These are phyloP conservation scores for Tolypeutes matacus DNA, from an alignment of 2,797 vertebrate species.

Conservation along the genomic window DNA sequence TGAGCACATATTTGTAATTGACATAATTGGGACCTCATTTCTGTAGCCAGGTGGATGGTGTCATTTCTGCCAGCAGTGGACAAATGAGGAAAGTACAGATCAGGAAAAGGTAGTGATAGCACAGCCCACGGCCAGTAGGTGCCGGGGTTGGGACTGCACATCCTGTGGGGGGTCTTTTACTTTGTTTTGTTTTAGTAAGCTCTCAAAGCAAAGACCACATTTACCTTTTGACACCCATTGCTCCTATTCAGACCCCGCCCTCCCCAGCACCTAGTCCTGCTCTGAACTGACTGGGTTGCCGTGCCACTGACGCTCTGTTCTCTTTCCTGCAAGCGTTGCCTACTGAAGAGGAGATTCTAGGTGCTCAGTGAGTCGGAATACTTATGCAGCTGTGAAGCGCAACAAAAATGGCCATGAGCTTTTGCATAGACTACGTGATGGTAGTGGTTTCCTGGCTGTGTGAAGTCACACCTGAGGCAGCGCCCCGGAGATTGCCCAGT, in stretches of 20 bases:
- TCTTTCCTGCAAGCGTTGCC: not conserved
- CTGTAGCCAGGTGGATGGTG: not conserved
- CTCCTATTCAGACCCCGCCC: not conserved
- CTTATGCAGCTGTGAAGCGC: not conserved
- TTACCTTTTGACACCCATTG: not conserved
- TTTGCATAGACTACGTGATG: rapidly evolving
- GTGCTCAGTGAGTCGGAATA: not conserved
- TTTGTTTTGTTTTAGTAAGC: not conserved
- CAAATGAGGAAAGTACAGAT: not conserved
- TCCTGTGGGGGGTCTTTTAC: not conserved
- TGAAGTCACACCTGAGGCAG: not conserved
- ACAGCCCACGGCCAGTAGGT: rapidly evolving
- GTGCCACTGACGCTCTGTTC: rapidly evolving
- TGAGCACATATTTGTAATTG: not conserved
- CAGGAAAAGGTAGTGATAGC: not conserved
- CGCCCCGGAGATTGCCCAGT: not conserved
- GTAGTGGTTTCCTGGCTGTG: not conserved
- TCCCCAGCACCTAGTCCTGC: not conserved
- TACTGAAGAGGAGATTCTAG: not conserved
- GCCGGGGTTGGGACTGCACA: not conserved
- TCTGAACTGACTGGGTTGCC: not conserved
- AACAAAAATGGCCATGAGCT: not conserved
- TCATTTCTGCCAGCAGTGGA: not conserved
- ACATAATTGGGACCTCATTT: not conserved
- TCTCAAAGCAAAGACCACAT: not conserved